Base-by-base conservation (phyloP, 1,140 invertebrate genomes). In the Hyles euphorbiae region DNA sequence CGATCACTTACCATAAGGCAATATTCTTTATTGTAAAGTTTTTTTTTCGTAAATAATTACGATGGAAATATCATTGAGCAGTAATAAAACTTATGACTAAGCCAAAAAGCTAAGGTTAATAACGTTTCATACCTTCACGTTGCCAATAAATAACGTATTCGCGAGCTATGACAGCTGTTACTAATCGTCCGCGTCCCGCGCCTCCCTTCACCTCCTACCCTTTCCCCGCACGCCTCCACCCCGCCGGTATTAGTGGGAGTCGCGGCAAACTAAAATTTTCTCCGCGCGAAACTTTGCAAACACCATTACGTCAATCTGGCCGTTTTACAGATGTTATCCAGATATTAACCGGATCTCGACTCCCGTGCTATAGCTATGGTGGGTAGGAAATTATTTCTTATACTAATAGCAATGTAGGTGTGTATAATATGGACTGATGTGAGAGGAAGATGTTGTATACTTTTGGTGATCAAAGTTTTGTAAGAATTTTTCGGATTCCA, bases 221-320 rank as follows among this genome's bases (percentile, higher is more conserved):
- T 22, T 22, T 22, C 36, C 5, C 36, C 36, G 52, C 46, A 62
- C 46, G 48, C 44, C 11, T 33, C 52, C 34, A 33, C 46, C 43
- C 67, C 46, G 55, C 62, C 61, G 61, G 61, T 71, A 72, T 78
- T 79, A 80, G 72, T 74, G 59, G 67, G 44, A 60, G 22, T 64
- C 69, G 71, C 73, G 53, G 60, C 53, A 49, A 83, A 83, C 80
- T 85, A 74, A 82, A 83, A 83, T 84, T 83, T 80, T 81, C 76
- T 64, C 62, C 34, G 58, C 63, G 68, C 67, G 66, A 58, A 84
- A 87, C 78, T 87, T 85, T 74, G 73, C 69, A 81, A 87, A 87
- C 79, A 84, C 78, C 82, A 87, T 87, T 87, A 87, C 76, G 75
- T 78, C 74, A 87, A 87, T 83, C 75, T 81, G 58, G 44, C 57